Evolutionary conservation across 92 coral and sea anemone species (phyloP), one percentile per base, ranked within the genome.

Genomic region (Phenganax stokvisi): DNA sequence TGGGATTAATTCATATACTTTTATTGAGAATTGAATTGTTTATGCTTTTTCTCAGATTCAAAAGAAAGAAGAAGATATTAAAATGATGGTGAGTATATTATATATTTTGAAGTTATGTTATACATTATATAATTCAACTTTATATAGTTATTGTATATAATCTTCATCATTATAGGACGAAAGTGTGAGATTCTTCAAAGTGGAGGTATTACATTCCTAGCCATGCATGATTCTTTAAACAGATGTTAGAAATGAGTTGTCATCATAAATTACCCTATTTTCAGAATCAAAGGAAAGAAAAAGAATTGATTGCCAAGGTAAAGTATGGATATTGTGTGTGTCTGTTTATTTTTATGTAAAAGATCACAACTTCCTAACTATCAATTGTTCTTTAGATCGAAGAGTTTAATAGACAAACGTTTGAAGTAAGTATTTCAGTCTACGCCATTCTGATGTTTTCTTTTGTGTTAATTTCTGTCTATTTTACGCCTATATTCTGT

Each of bases 251-350:
- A 16, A 6, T 51, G 74, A 52, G 47, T 72, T 12, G 37, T 3
- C 4, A 51, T 77, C 12, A 12, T 67, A 37, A 37, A 37, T 58
- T 52, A 56, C 30, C 61, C 29, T 76, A 44, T 47, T 81, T 56
- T 76, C 89, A 96, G 99, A 96, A 96, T 85, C 99, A 96, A 82
- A 96, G 92, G 90, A 92, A 92, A 72, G 97, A 96, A 85, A 90
- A 88, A 62, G 99, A 96, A 53, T 88, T 96, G 6, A 89, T 92
- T 25, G 79, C 87, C 11, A 96, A 96, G 99, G 99, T 91, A 76
- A 7, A 67, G 29, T 57, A 0, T 12, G 57, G 44, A 44, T 72
- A 56, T 47, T 37, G 13, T 55, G 52, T 8, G 12, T 47, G 3
- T 12, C 25, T 20, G 8, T 11, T 28, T 10, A 27, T 25, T 15